These are phyloP conservation scores for Dicyrtomina minuta DNA, from an alignment of 2,888 invertebrate genomes.

Conservation along the genomic window DNA sequence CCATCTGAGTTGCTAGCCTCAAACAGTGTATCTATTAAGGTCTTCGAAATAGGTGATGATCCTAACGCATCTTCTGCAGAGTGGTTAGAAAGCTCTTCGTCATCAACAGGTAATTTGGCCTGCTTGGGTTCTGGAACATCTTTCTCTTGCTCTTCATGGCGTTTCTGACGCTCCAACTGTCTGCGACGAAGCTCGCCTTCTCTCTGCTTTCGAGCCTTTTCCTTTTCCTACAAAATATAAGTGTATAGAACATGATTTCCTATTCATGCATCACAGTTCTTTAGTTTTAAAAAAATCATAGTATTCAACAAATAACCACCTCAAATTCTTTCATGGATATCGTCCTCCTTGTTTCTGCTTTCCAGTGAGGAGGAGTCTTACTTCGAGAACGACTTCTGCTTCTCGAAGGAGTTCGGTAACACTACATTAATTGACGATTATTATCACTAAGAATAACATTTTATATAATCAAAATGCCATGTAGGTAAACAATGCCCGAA, in stretches of 20 bases:
- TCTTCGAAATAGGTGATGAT: slow-evolving; percentile 30
- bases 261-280: no score
- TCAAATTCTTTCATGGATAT: slow-evolving; percentile 81
- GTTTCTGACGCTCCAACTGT: slow-evolving; percentile 61
- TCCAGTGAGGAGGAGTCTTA: slow-evolving; percentile 92
- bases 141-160: slow-evolving; percentile 58
- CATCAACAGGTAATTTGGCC: not conserved
- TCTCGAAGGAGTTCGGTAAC: slow-evolving; percentile 44
- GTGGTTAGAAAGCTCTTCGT: slow-evolving; percentile 1
- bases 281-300: no score
- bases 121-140: slow-evolving; percentile 7
- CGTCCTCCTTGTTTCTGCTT: slow-evolving; percentile 79
- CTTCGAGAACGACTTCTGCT: slow-evolving; percentile 85
- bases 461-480: no score
- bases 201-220: slow-evolving; percentile 59
- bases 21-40: slow-evolving; percentile 41
- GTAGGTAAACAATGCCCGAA: no score
- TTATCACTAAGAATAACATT: no score
- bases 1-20: slow-evolving; percentile 41
- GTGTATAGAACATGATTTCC: no score
- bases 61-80: slow-evolving; percentile 22
- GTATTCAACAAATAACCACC: no score
- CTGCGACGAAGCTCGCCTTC: slow-evolving; percentile 64
- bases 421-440: slow-evolving; percentile 43
- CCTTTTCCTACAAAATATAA: slow-evolving; percentile 45